Conservation (phyloP, 2,888 invertebrate species). For the Limenitis camilla region DNA sequence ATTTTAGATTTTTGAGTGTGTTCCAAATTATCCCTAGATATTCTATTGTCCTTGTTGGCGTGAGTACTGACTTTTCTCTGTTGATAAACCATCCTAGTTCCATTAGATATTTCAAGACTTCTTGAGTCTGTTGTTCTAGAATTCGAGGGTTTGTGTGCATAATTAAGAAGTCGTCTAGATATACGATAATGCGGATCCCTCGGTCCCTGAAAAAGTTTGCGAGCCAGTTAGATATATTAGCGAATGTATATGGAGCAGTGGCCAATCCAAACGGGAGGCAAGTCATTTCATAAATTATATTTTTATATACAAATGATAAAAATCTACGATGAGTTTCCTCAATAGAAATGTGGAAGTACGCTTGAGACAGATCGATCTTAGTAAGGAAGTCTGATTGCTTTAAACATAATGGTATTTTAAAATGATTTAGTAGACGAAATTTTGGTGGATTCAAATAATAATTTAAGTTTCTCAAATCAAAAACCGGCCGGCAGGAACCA, state of each 20-base stretch:
- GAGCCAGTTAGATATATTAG: constrained; percentile 19
- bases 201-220: not conserved
- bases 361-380: constrained; percentile 16
- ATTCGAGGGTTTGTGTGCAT: not conserved
- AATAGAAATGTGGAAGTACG: constrained; percentile 18
- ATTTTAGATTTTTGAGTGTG: constrained; percentile 9
- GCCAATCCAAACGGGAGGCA: constrained; percentile 30
- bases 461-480: too few relatives aligned
- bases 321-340: constrained; percentile 13
- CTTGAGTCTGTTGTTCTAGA: not conserved
- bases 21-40: constrained; percentile 10
- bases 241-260: constrained; percentile 26
- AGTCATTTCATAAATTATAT: constrained; percentile 12
- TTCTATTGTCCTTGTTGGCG: not conserved
- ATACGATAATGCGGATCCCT: not conserved
- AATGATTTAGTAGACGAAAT: constrained; percentile 10
- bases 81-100: not conserved
- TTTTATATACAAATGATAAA: constrained; percentile 8
- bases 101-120: not conserved
- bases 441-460: constrained; percentile 9
- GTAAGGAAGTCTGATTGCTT: constrained; percentile 13
- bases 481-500: constrained; percentile 9
- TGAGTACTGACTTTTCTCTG: not conserved
- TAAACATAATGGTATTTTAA: constrained; percentile 12
- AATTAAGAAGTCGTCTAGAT: not conserved